Percentiles rank a stretch among this genome's conserved stretches.
phyloP scores from a whole-genome alignment of 2,797 vertebrate genomes.

The Amblyraja radiata region DNA sequence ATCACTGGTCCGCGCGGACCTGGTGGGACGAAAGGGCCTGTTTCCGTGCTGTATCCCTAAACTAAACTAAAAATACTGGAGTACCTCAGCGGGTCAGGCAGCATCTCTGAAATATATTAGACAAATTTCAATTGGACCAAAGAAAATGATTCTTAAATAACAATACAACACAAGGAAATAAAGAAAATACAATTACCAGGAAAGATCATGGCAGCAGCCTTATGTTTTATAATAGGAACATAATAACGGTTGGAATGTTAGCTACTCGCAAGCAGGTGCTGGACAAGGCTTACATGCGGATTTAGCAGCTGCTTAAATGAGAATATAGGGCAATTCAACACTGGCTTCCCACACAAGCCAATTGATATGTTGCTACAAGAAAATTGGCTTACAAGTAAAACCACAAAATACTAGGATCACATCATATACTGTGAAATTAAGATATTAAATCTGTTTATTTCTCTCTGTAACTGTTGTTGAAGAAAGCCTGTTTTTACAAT shows the following conservation, averaged over 20 bases:
- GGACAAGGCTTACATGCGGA: background rate
- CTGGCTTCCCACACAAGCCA: background rate
- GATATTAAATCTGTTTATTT: background rate
- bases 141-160: background rate
- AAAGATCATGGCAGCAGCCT: background rate
- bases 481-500: background rate
- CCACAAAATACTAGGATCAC: background rate
- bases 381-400: background rate
- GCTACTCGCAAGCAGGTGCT: slow-evolving; percentile 16
- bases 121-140: background rate
- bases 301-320: background rate
- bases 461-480: background rate
- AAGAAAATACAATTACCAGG: background rate
- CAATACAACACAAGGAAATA: background rate
- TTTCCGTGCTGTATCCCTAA: no score
- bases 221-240: slow-evolving; percentile 10
- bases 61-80: no score
- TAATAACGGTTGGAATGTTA: background rate
- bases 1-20: no score
- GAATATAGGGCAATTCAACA: background rate
- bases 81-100: no score
- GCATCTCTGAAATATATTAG: background rate
- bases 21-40: no score
- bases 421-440: background rate
- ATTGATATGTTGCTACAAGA: background rate